These are phyloP conservation scores for Mythimna vitellina DNA, from an alignment of 2,888 invertebrate species.

Conservation along the genomic window DNA sequence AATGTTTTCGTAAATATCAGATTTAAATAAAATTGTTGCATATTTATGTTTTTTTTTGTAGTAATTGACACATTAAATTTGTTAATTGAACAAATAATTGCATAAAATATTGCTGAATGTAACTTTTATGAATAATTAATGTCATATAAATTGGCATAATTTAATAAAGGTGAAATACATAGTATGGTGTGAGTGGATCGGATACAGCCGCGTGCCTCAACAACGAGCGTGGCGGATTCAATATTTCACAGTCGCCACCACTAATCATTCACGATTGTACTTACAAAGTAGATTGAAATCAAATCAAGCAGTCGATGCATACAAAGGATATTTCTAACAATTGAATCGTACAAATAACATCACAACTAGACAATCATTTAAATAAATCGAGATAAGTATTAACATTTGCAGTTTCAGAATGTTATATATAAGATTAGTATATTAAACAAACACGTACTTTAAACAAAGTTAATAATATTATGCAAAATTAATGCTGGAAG, in stretches of 20 bases:
- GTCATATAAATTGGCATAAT: constrained; percentile 52
- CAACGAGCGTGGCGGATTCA: constrained; percentile 83
- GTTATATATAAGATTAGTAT: neutral
- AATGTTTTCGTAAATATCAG: neutral
- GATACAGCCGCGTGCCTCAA: constrained; percentile 80
- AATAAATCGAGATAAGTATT: constrained; percentile 9
- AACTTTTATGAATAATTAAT: constrained; percentile 42
- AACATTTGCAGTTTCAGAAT: neutral
- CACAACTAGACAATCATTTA: constrained; percentile 5
- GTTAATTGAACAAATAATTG: constrained; percentile 14
- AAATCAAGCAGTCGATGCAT: constrained; percentile 67
- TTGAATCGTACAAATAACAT: constrained; percentile 31
- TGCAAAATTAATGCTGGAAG: constrained; percentile 18
- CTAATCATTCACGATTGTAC: constrained; percentile 85
- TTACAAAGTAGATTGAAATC: constrained; percentile 81
- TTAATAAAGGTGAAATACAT: constrained; percentile 64
- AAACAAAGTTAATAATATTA: constrained; percentile 14
- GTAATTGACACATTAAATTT: neutral
- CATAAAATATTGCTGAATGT: neutral
- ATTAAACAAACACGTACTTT: neutral
- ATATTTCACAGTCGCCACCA: constrained; percentile 86
- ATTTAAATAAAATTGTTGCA: neutral
- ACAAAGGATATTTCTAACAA: constrained; percentile 45
- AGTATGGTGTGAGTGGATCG: constrained; percentile 73
- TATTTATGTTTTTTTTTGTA: neutral